Conservation (phyloP, 2,888 invertebrate species). For the Aphidoletes aphidimyza region DNA sequence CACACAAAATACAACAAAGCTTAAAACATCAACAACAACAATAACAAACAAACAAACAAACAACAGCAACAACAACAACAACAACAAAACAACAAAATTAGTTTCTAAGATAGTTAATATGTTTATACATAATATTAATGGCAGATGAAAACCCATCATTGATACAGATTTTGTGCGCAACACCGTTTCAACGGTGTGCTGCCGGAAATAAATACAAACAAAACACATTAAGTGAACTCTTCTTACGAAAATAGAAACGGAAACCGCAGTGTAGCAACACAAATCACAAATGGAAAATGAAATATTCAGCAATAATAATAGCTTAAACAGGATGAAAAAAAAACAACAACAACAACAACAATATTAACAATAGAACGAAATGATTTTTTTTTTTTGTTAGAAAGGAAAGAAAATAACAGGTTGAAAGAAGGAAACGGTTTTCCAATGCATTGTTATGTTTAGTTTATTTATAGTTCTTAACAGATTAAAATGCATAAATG, state of each 20-base stretch:
- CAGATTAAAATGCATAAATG: neutral
- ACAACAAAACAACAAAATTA: constrained; percentile 22
- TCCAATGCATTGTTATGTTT: constrained; percentile 34
- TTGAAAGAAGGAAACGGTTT: neutral
- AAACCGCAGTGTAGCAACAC: constrained; percentile 15
- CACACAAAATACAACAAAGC: constrained; percentile 14
- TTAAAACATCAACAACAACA: neutral
- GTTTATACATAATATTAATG: constrained; percentile 51
- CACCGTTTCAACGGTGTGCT: neutral
- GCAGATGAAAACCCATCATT: neutral
- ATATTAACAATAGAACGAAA: constrained; percentile 31
- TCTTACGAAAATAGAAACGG: constrained; percentile 44
- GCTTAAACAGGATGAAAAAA: constrained; percentile 6
- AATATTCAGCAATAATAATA: constrained; percentile 41
- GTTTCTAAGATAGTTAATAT: constrained; percentile 26
- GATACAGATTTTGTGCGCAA: constrained; percentile 7
- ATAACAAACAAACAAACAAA: neutral
- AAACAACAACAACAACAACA: no score
- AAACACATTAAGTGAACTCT: neutral
- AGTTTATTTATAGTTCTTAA: constrained; percentile 11
- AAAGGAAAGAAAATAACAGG: no score
- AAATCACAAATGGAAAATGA: neutral
- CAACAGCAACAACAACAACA: constrained; percentile 34
- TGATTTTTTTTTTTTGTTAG: neutral
- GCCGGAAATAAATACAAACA: neutral